A percentile compares a stretch with the other conserved stretches of the same genome.
Evolutionary conservation across 2,888 invertebrate genomes (phyloP).

Genomic region (Drosophila helvetica): DNA sequence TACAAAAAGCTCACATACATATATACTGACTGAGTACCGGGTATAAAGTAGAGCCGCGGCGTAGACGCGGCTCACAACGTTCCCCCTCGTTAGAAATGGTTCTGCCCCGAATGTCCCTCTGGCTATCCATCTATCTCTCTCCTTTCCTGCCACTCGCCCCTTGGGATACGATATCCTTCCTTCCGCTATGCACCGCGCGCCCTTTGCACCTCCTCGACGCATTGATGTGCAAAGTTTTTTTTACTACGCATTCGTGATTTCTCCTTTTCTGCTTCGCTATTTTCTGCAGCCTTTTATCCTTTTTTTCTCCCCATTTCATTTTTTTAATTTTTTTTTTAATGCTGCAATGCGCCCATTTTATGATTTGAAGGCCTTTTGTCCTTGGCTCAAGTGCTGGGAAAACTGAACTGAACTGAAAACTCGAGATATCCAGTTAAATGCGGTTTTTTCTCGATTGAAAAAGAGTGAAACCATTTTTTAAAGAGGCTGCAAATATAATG

Average conservation of each 20-base stretch:
- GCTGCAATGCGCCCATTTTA: conserved; percentile 73
- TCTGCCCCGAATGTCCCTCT: conserved; percentile 22
- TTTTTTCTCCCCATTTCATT: conserved; percentile 22
- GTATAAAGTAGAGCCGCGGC: too few species aligned
- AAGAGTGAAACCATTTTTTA: conserved; percentile 13
- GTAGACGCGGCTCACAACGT: too few species aligned
- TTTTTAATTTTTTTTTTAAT: conserved; percentile 42
- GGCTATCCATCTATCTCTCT: conserved; percentile 34
- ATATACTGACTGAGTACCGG: too few species aligned
- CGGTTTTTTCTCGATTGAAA: conserved; percentile 35
- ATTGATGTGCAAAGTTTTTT: conserved; percentile 77
- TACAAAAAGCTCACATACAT: too few species aligned
- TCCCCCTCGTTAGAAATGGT: conserved; percentile 58
- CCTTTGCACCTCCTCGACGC: conserved; percentile 24
- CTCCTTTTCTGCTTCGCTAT: conserved; percentile 42
- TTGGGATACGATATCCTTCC: not conserved
- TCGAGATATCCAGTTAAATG: conserved; percentile 25
- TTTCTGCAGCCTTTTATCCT: conserved; percentile 23
- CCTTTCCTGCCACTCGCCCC: conserved; percentile 11
- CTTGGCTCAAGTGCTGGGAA: conserved; percentile 64
- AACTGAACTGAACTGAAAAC: conserved; percentile 22
- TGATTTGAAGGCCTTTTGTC: conserved; percentile 66
- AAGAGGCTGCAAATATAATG: conserved; percentile 1
- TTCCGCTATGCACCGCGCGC: conserved; percentile 3
- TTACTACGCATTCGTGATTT: conserved; percentile 78